Evolutionary conservation across 2,888 invertebrate genomes (phyloP), one percentile per base, ranked within the genome.

Genomic region (Ophioninae sp.): DNA sequence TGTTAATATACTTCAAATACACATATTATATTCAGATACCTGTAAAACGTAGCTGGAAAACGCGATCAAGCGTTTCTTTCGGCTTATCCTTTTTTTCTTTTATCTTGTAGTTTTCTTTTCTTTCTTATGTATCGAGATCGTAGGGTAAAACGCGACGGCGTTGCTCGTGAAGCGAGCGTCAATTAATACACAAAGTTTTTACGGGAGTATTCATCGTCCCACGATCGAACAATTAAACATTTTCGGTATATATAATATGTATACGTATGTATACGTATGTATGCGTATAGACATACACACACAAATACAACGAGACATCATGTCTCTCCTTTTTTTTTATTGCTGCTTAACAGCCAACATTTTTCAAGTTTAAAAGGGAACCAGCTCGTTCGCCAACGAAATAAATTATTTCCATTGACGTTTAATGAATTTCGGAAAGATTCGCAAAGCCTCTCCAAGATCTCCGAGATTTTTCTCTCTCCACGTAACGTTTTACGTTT

Each of bases 51-150:
- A 79, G 76, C 73, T 79, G 65, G 39, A 7, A 69, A 39, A 82
- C 82, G 67, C 82, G 78, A 82, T 82, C 77, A 76, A 81, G 78
- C 83, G 79, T 74, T 80, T n/a, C 39, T 6, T 39, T 70, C 50
- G 50, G 17, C 23, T 69, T 62, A n/a, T n/a, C 13, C 44, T 77
- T 50, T 68, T 69, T 81, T 65, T 20, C 61, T 73, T 30, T 69
- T 67, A n/a, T n/a, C n/a, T n/a, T n/a, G n/a, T n/a, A n/a, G n/a
- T n/a, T n/a, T n/a, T n/a, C n/a, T n/a, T n/a, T n/a, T n/a, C 59
- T 61, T 57, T 68, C 61, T 70, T 37, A 74, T 41, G n/a, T 37
- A 61, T 57, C 57, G 50, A 68, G 44, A 44, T 67, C 64, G 30
- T 74, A 57, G 6, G 62, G 30, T 72, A n/a, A 76, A 82, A 79